Conservation (phyloP, 2,888 invertebrate genomes). For the Esperia sulphurella region DNA sequence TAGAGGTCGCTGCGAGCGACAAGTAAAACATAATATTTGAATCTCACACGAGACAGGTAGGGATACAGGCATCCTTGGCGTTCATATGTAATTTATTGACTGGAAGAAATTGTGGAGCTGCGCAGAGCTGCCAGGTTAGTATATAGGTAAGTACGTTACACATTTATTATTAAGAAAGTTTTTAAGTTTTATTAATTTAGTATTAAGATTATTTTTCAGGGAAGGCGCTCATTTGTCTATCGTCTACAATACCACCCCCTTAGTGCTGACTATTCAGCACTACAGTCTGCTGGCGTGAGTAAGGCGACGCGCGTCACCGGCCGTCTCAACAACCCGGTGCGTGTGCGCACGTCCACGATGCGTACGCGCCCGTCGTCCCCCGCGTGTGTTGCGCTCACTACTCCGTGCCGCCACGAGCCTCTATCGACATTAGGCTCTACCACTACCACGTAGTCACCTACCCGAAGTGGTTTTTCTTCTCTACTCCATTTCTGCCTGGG, state of each 20-base stretch:
- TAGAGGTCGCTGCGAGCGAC: too few relatives aligned
- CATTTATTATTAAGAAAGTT: too few relatives aligned
- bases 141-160: too few relatives aligned
- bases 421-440: neutral
- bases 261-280: slow-evolving; percentile 1
- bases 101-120: too few relatives aligned
- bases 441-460: slow-evolving; percentile 9
- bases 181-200: too few relatives aligned
- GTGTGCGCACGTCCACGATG: neutral
- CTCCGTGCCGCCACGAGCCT: neutral
- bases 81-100: too few relatives aligned
- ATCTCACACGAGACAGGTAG: too few relatives aligned
- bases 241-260: neutral
- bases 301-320: neutral
- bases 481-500: slow-evolving; percentile 9
- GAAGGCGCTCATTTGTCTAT: too few relatives aligned
- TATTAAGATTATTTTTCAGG: too few relatives aligned
- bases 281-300: neutral
- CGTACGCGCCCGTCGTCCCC: neutral
- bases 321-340: neutral
- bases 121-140: too few relatives aligned
- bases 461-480: slow-evolving; percentile 1
- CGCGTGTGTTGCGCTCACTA: neutral
- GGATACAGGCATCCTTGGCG: too few relatives aligned
- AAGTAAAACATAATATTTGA: too few relatives aligned